Evolutionary conservation across 2,797 vertebrate species (phyloP), one percentile per base, ranked within the genome.

Genomic region (Perodicticus potto): DNA sequence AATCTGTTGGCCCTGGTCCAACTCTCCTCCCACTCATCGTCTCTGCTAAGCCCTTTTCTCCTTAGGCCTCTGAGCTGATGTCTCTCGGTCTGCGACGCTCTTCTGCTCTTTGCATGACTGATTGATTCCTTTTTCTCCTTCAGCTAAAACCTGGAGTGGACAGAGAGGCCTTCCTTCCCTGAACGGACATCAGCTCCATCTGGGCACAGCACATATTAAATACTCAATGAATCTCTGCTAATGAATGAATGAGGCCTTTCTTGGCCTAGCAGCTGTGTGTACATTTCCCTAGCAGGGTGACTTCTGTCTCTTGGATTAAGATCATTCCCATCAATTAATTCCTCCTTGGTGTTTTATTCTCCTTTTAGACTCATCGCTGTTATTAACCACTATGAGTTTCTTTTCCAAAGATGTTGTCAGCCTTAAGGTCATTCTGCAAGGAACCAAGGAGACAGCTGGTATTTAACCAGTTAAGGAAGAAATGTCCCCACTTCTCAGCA

Each of bases 341-440:
- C 55, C 29, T 84, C 55, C 29, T 45, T 14, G 69, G 59, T 45
- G 67, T 73, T 84, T 72, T 59, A 45, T 73, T 86, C 27, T 93
- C 29, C 1, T 73, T 78, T 82, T 69, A 17, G 40, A 19, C 29
- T 84, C 80, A 13, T 20, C 11, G 23, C n/a, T 32, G 6, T 63
- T 91, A 59, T 34, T 73, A 92, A 92, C 34, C 59, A 29, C 53
- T 25, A 2, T 69, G 69, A 86, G 13, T 91, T 83, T 88, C 40
- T 84, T 89, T 84, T 49, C 74, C n/a, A 63, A 89, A 89, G 55
- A 92, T 20, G 7, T n/a, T 89, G 55, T 77, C 82, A 96, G 74
- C 63, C 43, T 88, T 77, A 32, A 88, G 72, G 40, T 86, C 43
- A 20, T 81, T 91, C 63, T 86, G 7, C 22, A 93, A 89, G 27